phyloP scores from a whole-genome alignment of 2,113 vertebrate species.

The Origma solitaria region DNA sequence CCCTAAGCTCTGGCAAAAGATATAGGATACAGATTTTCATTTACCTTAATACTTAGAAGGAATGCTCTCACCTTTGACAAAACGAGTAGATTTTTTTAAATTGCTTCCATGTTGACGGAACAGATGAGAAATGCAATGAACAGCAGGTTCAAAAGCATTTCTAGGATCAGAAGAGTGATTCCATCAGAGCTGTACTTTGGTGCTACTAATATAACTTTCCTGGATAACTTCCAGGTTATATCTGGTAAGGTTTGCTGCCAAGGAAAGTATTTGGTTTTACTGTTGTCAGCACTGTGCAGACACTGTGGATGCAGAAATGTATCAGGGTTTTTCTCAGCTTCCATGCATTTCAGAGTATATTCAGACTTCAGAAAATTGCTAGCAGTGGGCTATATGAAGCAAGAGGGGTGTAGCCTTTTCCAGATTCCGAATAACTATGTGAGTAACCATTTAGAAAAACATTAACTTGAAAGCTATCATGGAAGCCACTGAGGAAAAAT shows the following conservation, averaged over 20 bases:
- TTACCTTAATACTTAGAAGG: neutral
- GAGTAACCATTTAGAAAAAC: neutral
- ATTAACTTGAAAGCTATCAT: neutral
- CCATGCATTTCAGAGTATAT: neutral
- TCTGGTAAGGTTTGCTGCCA: constrained; percentile 23
- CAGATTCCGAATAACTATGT: neutral
- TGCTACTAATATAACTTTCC: neutral
- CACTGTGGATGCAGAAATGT: neutral
- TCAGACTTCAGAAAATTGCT: neutral
- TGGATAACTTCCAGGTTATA: constrained; percentile 19
- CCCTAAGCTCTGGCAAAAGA: neutral
- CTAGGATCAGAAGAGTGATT: neutral
- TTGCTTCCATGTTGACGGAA: neutral
- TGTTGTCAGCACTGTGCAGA: constrained; percentile 21
- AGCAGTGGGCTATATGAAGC: neutral
- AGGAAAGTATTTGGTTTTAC: constrained; percentile 30
- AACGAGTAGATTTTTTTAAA: neutral
- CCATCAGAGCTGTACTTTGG: neutral
- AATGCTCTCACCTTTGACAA: neutral
- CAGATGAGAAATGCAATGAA: neutral
- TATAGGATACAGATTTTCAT: neutral
- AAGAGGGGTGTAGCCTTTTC: neutral
- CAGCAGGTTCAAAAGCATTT: neutral
- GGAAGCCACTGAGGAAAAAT: neutral
- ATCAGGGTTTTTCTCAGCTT: neutral